Evolutionary conservation across 2,888 invertebrate species (phyloP).

Genomic region (Ophion ellenae): DNA sequence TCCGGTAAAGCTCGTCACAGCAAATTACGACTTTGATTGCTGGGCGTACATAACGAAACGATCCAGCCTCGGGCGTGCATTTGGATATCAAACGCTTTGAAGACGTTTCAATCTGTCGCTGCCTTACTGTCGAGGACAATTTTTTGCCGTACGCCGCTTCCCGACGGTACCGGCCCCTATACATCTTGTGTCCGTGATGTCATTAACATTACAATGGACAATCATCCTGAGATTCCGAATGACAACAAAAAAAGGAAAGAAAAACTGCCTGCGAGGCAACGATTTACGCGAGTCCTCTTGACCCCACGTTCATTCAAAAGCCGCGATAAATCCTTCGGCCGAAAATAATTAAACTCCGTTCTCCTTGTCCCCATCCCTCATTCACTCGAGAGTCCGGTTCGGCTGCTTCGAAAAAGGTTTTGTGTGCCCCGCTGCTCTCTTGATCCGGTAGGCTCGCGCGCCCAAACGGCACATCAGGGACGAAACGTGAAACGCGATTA

Average conservation of each 20-base stretch:
- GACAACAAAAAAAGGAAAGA: slow-evolving; percentile 14
- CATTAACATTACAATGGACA: slow-evolving; percentile 24
- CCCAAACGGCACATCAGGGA: slow-evolving; percentile 35
- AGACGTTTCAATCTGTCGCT: slow-evolving; percentile 11
- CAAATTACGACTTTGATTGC: slow-evolving; percentile 72
- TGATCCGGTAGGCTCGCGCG: not conserved
- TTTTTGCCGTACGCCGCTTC: not conserved
- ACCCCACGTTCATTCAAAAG: slow-evolving; percentile 44
- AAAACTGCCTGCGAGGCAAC: not conserved
- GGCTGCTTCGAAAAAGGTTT: not conserved
- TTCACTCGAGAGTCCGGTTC: slow-evolving; percentile 23
- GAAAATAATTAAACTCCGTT: slow-evolving; percentile 51
- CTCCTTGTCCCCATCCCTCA: not conserved
- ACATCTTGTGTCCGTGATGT: not conserved
- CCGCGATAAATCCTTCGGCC: slow-evolving; percentile 48
- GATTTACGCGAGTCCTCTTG: slow-evolving; percentile 35
- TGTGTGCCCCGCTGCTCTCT: not conserved
- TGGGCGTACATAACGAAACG: slow-evolving; percentile 72
- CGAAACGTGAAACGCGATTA: slow-evolving; percentile 69
- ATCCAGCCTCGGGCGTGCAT: slow-evolving; percentile 39
- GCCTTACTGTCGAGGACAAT: not conserved
- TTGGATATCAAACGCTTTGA: slow-evolving; percentile 36
- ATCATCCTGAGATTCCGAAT: slow-evolving; percentile 23
- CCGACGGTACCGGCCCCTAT: not conserved
- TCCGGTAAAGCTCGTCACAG: slow-evolving; percentile 68